phyloP scores from a whole-genome alignment of 2,113 vertebrate genomes.

The Himantopus leucocephalus region DNA sequence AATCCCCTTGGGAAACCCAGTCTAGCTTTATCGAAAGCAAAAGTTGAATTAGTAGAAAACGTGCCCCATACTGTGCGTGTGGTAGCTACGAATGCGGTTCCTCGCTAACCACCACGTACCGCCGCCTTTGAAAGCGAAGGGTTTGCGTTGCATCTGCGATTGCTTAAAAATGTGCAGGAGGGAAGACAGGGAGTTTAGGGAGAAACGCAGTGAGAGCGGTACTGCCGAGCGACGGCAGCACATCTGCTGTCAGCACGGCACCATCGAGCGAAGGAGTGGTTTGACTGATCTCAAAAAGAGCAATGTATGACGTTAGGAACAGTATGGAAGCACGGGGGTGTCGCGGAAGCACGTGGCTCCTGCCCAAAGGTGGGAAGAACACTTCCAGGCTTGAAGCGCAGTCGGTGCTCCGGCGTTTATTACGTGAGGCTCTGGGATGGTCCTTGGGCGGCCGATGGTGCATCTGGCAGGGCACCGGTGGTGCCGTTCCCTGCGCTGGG shows the following conservation, averaged over 20 bases:
- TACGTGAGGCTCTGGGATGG: fast-evolving
- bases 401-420: background rate
- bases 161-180: background rate
- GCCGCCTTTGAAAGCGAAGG: background rate
- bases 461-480: fast-evolving
- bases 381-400: background rate
- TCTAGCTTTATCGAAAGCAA: background rate
- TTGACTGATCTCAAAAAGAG: background rate
- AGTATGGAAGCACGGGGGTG: fast-evolving
- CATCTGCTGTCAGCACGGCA: fast-evolving
- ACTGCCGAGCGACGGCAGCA: background rate
- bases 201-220: background rate
- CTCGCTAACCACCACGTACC: background rate
- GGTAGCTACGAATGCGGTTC: fast-evolving
- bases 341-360: fast-evolving
- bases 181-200: background rate
- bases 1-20: background rate
- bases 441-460: fast-evolving
- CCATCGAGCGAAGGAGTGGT: background rate
- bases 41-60: background rate
- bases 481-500: background rate
- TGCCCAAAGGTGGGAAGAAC: background rate
- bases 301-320: background rate
- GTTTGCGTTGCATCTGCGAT: background rate
- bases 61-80: fast-evolving